Evolutionary conservation across 2,113 vertebrate species (phyloP), one percentile per base, ranked within the genome.

Genomic region (Mustela nigripes): DNA sequence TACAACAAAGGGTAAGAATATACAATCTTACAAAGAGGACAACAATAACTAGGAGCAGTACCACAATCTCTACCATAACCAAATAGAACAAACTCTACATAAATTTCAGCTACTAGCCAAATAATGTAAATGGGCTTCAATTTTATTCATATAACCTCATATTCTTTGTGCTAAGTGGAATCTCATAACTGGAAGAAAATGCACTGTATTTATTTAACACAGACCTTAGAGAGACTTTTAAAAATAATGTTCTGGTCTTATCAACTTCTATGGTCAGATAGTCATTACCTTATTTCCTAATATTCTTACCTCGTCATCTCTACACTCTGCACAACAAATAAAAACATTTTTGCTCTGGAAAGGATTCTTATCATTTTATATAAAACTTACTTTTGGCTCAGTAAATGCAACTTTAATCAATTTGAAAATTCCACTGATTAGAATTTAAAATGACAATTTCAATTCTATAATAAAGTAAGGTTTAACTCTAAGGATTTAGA

Each of bases 381-480:
- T 69, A n/a, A 67, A 79, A 33, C 91, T 58, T 58, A 96, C 18
- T 8, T 73, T 87, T 81, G 28, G 11, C 15, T 79, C 21, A 91
- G 74, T 65, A 96, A 91, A 63, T 73, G 33, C 45, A 97, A 60
- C 12, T 22, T 84, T 50, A 86, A 81, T 96, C 65, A 95, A 93
- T 92, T 97, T 89, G 60, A 0, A 94, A 96, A 95, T 85, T 71
- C 14, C 2, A 11, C 39, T 28, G 91, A 31, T 45, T 86, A 71
- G 28, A 81, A 97, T 16, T 91, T 24, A 16, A 79, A 87, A 7
- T 11, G 84, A 69, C n/a, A 97, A n/a, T 79, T 96, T 97, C 3
- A 79, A 79, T 89, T 97, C 87, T 56, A 60, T 74, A 56, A 88
- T 81, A 81, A 97, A 98, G 36, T n/a, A 3, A 3, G 19, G 48